These are phyloP conservation scores for Drosophila subpulchrella DNA, from an alignment of 1,140 invertebrate genomes.

Conservation along the genomic window DNA sequence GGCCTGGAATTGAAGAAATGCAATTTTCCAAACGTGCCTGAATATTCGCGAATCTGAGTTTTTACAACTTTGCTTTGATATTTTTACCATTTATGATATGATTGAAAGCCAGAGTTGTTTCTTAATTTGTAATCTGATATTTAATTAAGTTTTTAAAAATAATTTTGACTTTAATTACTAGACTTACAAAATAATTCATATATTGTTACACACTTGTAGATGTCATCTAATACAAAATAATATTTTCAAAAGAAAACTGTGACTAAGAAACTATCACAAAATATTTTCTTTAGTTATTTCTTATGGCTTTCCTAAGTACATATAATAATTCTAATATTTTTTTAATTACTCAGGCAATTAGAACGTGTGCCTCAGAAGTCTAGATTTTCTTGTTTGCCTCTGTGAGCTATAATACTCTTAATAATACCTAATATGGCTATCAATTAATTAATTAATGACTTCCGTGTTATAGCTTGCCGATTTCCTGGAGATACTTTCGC, in stretches of 20 bases:
- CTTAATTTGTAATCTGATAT: too few relatives aligned
- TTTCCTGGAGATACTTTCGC: slow-evolving; percentile 29
- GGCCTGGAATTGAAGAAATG: neutral
- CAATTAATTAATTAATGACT: neutral
- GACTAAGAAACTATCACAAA: neutral
- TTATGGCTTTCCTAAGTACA: neutral
- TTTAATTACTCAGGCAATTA: neutral
- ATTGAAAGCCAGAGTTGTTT: too few relatives aligned
- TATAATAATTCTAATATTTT: neutral
- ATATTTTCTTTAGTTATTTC: neutral
- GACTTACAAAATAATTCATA: neutral
- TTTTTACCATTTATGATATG: too few relatives aligned
- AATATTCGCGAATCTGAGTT: too few relatives aligned
- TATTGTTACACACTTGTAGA: neutral
- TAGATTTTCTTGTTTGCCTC: slow-evolving; percentile 2
- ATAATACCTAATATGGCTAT: neutral
- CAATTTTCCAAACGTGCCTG: neutral
- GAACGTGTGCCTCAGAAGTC: neutral
- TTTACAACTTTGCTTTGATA: too few relatives aligned
- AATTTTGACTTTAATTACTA: neutral
- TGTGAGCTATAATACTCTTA: neutral
- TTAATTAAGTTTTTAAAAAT: neutral
- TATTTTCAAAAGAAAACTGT: neutral
- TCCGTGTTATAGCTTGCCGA: slow-evolving; percentile 19
- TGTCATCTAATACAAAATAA: neutral